Conservation (phyloP, 2,113 vertebrate genomes). For the Microtus ochrogaster region DNA sequence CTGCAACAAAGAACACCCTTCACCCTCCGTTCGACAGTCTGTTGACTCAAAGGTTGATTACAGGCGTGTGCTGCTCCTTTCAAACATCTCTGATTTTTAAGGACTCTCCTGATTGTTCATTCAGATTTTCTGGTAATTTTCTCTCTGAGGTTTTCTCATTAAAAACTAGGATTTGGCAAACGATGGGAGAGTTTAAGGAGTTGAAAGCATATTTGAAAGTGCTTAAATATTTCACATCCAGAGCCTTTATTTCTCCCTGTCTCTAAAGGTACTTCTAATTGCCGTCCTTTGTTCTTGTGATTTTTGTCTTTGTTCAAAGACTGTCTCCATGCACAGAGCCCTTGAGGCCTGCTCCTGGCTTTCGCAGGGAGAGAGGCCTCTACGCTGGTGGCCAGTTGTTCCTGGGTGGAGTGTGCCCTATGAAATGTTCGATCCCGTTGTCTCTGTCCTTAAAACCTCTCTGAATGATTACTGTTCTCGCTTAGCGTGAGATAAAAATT, state of each 20-base stretch:
- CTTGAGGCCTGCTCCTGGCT: conserved; percentile 66
- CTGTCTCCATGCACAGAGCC: conserved; percentile 31
- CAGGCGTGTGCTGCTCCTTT: conserved; percentile 63
- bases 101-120: conserved; percentile 77
- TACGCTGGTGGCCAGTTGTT: conserved; percentile 65
- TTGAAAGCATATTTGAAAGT: conserved; percentile 80
- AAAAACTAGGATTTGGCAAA: conserved; percentile 80
- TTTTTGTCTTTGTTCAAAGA: conserved; percentile 63
- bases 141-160: conserved; percentile 83
- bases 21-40: conserved; percentile 52
- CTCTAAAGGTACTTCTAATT: conserved; percentile 81
- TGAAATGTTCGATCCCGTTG: conserved; percentile 78
- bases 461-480: conserved; percentile 71
- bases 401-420: conserved; percentile 35
- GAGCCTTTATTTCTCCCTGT: conserved; percentile 80
- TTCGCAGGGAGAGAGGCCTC: conserved; percentile 58
- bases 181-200: conserved; percentile 78
- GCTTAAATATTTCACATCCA: conserved; percentile 79
- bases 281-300: conserved; percentile 69
- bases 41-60: conserved; percentile 67
- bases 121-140: conserved; percentile 71
- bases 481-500: conserved; percentile 68
- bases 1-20: conserved; percentile 66
- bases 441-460: conserved; percentile 78
- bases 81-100: conserved; percentile 80